phyloP scores from a whole-genome alignment of 2,888 invertebrate species.

The Onthophagus sagittarius region DNA sequence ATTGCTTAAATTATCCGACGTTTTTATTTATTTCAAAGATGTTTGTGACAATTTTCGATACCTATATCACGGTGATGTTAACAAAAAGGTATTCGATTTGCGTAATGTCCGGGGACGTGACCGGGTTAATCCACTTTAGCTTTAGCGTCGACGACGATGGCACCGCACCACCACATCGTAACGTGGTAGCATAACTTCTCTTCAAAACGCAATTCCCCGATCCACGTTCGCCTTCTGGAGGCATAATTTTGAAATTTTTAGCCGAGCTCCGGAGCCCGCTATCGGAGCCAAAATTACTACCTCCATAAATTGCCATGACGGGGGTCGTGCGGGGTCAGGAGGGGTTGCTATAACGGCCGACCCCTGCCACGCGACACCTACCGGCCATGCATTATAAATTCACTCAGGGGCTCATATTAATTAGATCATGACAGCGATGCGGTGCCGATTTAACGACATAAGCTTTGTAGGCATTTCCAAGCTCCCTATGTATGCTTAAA shows the following conservation, averaged over 20 bases:
- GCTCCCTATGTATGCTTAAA: neutral
- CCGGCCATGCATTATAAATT: constrained; percentile 7
- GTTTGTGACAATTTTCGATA: neutral
- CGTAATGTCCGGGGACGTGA: neutral
- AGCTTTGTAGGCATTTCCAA: neutral
- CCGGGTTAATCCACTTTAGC: constrained; percentile 6
- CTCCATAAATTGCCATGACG: constrained; percentile 5
- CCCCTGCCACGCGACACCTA: constrained; percentile 8
- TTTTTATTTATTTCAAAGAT: neutral
- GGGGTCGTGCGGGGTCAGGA: constrained; percentile 1
- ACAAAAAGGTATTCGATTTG: neutral
- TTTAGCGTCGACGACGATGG: neutral
- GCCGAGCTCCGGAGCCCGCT: neutral
- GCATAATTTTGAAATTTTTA: constrained; percentile 13
- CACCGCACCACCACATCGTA: constrained; percentile 1
- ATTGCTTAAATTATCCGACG: neutral
- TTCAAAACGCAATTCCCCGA: constrained; percentile 11
- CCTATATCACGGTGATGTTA: neutral
- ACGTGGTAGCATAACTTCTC: constrained; percentile 3
- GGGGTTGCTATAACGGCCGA: neutral
- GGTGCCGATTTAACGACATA: constrained; percentile 2
- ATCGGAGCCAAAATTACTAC: constrained; percentile 10
- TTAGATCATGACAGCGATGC: constrained; percentile 7
- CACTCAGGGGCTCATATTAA: constrained; percentile 7
- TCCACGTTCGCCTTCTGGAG: neutral